Evolutionary conservation across 92 coral and sea anemone species (phyloP).

Genomic region (Bergia puertoricense): DNA sequence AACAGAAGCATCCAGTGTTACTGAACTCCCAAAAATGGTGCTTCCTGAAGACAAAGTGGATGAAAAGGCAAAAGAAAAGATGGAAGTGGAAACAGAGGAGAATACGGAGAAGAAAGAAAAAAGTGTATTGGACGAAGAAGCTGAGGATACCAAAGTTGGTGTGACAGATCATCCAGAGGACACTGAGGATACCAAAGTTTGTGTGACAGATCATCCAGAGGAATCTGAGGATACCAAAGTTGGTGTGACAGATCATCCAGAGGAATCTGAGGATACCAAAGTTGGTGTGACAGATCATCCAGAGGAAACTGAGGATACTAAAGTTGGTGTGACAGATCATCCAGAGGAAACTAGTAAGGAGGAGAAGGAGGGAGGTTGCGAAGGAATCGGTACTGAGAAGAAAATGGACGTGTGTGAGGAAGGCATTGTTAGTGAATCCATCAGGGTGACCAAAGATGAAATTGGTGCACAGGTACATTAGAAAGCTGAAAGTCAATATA

Average conservation of each 20-base stretch:
- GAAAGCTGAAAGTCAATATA: not conserved
- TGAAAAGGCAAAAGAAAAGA: conserved; percentile 15
- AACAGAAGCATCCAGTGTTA: not conserved
- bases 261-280: not conserved
- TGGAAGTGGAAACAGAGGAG: conserved; percentile 13
- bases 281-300: not conserved
- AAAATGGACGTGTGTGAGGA: conserved; percentile 11
- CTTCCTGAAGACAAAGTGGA: not conserved
- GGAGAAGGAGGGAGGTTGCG: not conserved
- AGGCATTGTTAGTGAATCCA: not conserved
- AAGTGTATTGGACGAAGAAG: not conserved
- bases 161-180: not conserved
- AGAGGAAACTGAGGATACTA: no score
- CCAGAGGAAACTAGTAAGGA: not conserved
- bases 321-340: no score
- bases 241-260: not conserved
- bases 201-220: not conserved
- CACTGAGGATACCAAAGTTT: not conserved
- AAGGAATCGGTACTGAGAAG: not conserved
- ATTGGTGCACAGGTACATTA: conserved; percentile 25
- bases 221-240: no score
- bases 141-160: not conserved
- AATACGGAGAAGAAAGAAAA: not conserved
- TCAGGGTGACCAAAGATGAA: conserved; percentile 31
- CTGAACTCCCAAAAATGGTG: not conserved